A percentile compares a stretch with the other conserved stretches of the same genome.
phyloP scores from a whole-genome alignment of 2,797 vertebrate genomes.

The Ctenosaura bakeri region DNA sequence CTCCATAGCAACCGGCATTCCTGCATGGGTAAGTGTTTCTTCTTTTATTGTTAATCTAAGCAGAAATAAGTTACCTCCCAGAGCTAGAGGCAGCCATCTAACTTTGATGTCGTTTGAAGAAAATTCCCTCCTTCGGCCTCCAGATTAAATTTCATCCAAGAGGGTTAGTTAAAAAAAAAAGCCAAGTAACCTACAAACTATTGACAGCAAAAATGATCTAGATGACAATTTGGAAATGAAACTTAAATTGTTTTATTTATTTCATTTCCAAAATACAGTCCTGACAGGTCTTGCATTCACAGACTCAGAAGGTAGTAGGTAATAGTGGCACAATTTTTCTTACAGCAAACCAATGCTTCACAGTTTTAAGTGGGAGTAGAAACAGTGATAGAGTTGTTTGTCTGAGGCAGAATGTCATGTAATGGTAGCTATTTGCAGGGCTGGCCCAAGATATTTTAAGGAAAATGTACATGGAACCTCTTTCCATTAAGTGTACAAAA shows the following conservation, averaged over 20 bases:
- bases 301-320: conserved; percentile 17
- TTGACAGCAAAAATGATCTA: not conserved
- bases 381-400: not conserved
- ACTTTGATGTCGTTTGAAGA: not conserved
- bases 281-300: conserved; percentile 20
- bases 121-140: not conserved
- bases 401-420: not conserved
- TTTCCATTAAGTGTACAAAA: not conserved
- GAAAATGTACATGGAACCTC: not conserved
- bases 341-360: not conserved
- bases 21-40: conserved; percentile 77
- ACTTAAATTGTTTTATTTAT: not conserved
- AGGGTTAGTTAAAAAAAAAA: not conserved
- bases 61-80: not conserved
- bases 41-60: not conserved
- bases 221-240: not conserved
- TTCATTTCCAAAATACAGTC: conserved; percentile 37
- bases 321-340: not conserved
- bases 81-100: not conserved
- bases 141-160: not conserved
- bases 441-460: not conserved
- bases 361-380: not conserved
- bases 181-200: not conserved
- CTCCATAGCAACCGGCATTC: conserved; percentile 82
- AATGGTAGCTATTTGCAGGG: not conserved